phyloP scores from a whole-genome alignment of 2,888 invertebrate species.

The Acanthosepion lycidas region DNA sequence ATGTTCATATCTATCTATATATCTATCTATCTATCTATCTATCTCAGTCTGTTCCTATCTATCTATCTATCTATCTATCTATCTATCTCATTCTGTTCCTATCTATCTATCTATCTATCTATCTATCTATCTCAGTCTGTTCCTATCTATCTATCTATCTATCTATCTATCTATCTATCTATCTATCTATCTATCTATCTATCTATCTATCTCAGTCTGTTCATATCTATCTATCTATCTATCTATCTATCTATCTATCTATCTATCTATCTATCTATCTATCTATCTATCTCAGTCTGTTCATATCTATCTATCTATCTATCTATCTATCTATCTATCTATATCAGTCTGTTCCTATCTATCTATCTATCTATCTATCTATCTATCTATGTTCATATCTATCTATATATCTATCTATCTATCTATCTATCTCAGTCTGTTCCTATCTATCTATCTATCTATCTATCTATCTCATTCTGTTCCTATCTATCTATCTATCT shows the following conservation, averaged over 20 bases:
- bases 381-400: too few relatives aligned
- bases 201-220: too few relatives aligned
- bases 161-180: background rate
- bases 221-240: background rate
- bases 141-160: background rate
- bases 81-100: too few relatives aligned
- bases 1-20: too few relatives aligned
- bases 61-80: background rate
- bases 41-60: too few relatives aligned
- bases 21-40: background rate
- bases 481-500: background rate
- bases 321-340: background rate
- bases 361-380: background rate
- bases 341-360: too few relatives aligned
- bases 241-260: background rate
- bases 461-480: background rate
- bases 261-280: background rate
- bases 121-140: background rate
- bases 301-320: background rate
- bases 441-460: background rate
- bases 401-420: background rate
- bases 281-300: too few relatives aligned
- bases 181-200: background rate
- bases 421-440: too few relatives aligned
- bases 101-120: background rate